Conservation (phyloP, 2,797 vertebrate species). For the Arremon aurantiirostris region DNA sequence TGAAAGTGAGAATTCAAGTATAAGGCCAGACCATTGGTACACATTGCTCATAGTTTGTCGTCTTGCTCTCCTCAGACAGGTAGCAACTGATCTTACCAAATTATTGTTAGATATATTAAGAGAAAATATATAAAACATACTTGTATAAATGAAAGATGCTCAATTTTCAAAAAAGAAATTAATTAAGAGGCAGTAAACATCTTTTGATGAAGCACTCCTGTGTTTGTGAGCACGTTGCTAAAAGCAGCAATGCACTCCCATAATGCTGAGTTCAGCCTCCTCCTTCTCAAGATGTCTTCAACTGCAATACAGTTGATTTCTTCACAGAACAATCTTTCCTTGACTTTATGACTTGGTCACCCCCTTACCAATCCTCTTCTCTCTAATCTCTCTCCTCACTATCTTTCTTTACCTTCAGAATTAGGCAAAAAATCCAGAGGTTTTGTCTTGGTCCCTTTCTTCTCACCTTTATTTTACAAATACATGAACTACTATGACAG, state of each 20-base stretch:
- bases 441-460: background rate
- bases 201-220: background rate
- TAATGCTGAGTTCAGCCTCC: background rate
- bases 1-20: background rate
- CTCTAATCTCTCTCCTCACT: background rate
- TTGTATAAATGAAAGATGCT: background rate
- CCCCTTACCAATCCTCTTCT: background rate
- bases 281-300: background rate
- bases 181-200: background rate
- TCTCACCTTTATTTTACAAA: background rate
- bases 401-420: background rate
- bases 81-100: background rate
- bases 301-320: background rate
- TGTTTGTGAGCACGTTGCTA: background rate
- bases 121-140: background rate
- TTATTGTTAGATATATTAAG: background rate
- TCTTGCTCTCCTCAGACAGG: background rate
- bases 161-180: background rate
- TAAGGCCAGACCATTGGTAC: background rate
- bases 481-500: background rate
- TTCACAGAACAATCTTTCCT: background rate
- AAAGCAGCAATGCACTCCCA: background rate
- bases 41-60: background rate
- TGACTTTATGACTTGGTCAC: background rate
- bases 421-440: background rate